These are phyloP conservation scores for Harpagifer antarcticus DNA, from an alignment of 2,797 vertebrate genomes.

Conservation along the genomic window DNA sequence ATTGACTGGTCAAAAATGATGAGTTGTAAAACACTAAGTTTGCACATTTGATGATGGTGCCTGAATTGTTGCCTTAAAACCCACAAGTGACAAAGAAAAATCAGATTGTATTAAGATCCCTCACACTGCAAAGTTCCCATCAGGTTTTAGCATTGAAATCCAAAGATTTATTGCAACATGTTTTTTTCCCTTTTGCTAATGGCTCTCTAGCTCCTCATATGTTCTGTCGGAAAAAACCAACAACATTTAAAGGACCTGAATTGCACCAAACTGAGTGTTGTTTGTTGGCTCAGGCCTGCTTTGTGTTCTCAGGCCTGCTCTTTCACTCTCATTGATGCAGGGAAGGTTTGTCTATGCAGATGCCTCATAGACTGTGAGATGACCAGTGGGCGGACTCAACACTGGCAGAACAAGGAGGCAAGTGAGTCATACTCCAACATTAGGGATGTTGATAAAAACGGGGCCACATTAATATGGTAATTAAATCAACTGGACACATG, in stretches of 20 bases:
- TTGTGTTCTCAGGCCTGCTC: constrained; percentile 4
- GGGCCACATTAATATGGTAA: constrained; percentile 50
- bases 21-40: not conserved
- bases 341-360: constrained; percentile 57
- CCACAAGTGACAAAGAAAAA: not conserved
- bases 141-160: constrained; percentile 1
- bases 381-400: constrained; percentile 71
- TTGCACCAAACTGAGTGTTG: constrained; percentile 22
- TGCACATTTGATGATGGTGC: not conserved
- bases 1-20: constrained; percentile 34
- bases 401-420: constrained; percentile 58
- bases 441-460: constrained; percentile 40
- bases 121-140: too few species aligned
- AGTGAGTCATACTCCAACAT: constrained; percentile 74
- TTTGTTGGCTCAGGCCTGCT: constrained; percentile 9
- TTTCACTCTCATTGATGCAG: constrained; percentile 57
- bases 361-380: constrained; percentile 64
- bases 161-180: constrained; percentile 2
- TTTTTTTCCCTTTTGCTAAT: constrained; percentile 12
- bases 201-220: constrained; percentile 23
- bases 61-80: not conserved
- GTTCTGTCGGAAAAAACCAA: not conserved
- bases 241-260: constrained; percentile 29
- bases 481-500: constrained; percentile 24
- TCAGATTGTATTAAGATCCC: not conserved